These are phyloP conservation scores for Drosophila triauraria DNA, from an alignment of 1,140 invertebrate genomes.

Conservation along the genomic window DNA sequence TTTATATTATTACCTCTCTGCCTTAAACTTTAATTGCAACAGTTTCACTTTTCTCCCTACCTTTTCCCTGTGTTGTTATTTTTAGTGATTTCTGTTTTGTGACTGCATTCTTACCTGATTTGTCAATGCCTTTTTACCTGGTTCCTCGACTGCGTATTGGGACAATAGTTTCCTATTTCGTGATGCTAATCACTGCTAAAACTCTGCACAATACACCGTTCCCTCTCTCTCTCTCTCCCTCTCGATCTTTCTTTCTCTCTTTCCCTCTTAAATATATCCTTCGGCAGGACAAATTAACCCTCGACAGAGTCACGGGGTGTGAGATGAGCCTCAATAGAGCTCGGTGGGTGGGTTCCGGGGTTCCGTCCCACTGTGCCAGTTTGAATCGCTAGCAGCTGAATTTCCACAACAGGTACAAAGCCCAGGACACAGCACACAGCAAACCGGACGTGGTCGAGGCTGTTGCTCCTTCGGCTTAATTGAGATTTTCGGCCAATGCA, in stretches of 20 bases:
- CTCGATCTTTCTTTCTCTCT: background rate
- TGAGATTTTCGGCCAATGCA: constrained; percentile 35
- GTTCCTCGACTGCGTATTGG: constrained; percentile 68
- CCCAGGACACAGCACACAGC: constrained; percentile 4
- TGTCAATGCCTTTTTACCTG: constrained; percentile 75
- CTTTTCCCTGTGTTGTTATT: constrained; percentile 5
- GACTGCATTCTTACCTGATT: constrained; percentile 65
- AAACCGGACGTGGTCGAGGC: constrained; percentile 19
- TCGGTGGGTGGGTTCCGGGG: constrained; percentile 65
- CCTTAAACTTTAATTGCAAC: constrained; percentile 56
- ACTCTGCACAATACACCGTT: constrained; percentile 51
- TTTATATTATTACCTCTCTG: background rate
- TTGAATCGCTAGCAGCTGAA: constrained; percentile 44
- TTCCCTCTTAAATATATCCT: constrained; percentile 12
- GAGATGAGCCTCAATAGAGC: constrained; percentile 34
- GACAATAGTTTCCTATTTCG: constrained; percentile 75
- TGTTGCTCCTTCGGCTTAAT: constrained; percentile 62
- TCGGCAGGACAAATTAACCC: constrained; percentile 62
- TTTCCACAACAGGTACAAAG: constrained; percentile 64
- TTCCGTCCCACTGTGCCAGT: constrained; percentile 68
- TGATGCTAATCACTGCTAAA: constrained; percentile 82
- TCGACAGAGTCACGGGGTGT: constrained; percentile 41
- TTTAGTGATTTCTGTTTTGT: constrained; percentile 26
- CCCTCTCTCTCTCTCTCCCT: background rate
- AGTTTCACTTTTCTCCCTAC: background rate